Evolutionary conservation across 2,797 vertebrate species (phyloP).

Genomic region (Catharus ustulatus): DNA sequence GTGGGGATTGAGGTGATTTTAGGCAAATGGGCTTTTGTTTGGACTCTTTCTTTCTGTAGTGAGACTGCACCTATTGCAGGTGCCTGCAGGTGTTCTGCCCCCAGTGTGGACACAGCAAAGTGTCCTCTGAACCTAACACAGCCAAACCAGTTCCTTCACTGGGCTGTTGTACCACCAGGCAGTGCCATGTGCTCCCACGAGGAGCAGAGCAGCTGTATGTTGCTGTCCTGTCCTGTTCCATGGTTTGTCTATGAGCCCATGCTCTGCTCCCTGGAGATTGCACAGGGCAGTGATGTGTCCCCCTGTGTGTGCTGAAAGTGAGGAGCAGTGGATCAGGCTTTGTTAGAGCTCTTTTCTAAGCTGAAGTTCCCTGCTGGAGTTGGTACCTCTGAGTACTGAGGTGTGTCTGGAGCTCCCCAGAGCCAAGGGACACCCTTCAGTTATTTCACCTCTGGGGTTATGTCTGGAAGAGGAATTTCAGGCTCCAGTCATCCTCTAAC

Average conservation of each 20-base stretch:
- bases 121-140: neutral
- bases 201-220: neutral
- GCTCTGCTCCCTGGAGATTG: neutral
- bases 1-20: neutral
- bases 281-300: neutral
- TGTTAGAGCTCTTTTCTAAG: neutral
- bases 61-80: neutral
- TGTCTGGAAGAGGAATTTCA: neutral
- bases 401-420: neutral
- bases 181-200: neutral
- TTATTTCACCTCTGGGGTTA: neutral
- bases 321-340: neutral
- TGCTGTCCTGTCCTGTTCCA: neutral
- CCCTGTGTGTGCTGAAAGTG: neutral
- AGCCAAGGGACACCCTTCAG: accelerated
- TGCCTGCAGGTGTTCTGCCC: neutral
- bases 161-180: accelerated
- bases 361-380: neutral
- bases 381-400: accelerated
- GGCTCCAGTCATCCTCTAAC: neutral
- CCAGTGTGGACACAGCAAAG: neutral
- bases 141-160: neutral
- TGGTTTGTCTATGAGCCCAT: neutral
- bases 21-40: neutral
- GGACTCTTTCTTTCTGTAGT: neutral